Base-by-base conservation (phyloP, 2,113 vertebrate species). In the Thinocorus orbignyianus region DNA sequence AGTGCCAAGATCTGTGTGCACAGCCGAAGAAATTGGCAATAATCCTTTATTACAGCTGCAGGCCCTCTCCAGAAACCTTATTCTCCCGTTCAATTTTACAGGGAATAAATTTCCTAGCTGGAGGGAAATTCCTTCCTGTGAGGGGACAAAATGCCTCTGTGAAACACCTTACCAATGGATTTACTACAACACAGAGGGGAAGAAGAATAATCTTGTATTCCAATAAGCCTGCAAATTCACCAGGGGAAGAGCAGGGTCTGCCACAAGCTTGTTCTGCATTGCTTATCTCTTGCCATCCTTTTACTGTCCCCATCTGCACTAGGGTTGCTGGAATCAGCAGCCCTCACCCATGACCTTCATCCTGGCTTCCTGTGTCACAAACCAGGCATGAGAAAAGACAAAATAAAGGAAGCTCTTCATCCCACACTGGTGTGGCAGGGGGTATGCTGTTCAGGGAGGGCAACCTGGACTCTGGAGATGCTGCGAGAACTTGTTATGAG, bases 41-140 rank as follows among this genome's bases (percentile, higher is more conserved):
- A 94, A 92, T 49, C 46, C 62, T 82, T 91, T 88, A 95, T 73
- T 91, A 70, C 62, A 62, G 79, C 90, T 2, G 9, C 46, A 49
- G 74, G 81, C n/a, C 82, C 49, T 58, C 92, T 86, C 91, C 74
- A 81, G 51, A 84, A 95, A 95, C 86, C 82, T 83, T 93, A 65
- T 70, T 88, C 76, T 73, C 80, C 91, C 73, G 41, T 92, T 93
- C 88, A 86, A 19, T 96, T 97, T 97, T 94, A 86, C 82, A 92
- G 72, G 51, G 88, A 90, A 94, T 96, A 95, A 78, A 88, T 90
- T 88, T 93, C 86, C 68, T 90, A n/a, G 64, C 91, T 81, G 79
- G 82, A 94, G 31, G 55, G 37, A 92, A 86, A 70, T 73, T 28
- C 94, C 76, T 70, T 93, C 76, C 54, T 66, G 37, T 41, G 41